A percentile compares a stretch with the other conserved stretches of the same genome.
These are phyloP conservation scores for Eilema sororculum DNA, from an alignment of 2,888 invertebrate genomes.

Conservation along the genomic window DNA sequence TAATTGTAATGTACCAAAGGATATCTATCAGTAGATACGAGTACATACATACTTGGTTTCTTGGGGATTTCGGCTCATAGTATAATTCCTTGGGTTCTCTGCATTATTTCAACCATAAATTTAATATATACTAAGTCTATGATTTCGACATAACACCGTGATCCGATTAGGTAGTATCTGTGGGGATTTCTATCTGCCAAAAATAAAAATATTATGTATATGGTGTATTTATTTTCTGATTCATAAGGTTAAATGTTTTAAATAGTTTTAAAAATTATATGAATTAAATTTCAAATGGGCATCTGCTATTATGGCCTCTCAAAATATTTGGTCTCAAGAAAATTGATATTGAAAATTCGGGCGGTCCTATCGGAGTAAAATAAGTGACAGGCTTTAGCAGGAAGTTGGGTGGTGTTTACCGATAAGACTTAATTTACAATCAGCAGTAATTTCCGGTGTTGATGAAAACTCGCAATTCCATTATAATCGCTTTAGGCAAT, in stretches of 20 bases:
- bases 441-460: conserved; percentile 25
- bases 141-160: background rate
- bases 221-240: background rate
- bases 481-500: background rate
- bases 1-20: background rate
- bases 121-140: too few relatives aligned
- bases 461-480: conserved; percentile 18
- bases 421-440: conserved; percentile 30
- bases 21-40: too few relatives aligned
- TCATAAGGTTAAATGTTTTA: background rate
- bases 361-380: conserved; percentile 5
- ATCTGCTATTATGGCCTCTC: background rate
- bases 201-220: too few relatives aligned
- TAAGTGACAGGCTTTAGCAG: conserved; percentile 7
- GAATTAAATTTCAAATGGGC: background rate
- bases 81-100: background rate
- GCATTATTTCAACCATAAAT: too few relatives aligned
- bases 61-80: background rate
- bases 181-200: background rate
- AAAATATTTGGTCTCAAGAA: background rate
- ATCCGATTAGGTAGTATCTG: background rate
- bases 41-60: background rate
- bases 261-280: background rate
- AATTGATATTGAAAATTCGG: conserved; percentile 4
- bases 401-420: conserved; percentile 21